These are phyloP conservation scores for Sphaerophoria taeniata DNA, from an alignment of 2,888 invertebrate species.

Conservation along the genomic window DNA sequence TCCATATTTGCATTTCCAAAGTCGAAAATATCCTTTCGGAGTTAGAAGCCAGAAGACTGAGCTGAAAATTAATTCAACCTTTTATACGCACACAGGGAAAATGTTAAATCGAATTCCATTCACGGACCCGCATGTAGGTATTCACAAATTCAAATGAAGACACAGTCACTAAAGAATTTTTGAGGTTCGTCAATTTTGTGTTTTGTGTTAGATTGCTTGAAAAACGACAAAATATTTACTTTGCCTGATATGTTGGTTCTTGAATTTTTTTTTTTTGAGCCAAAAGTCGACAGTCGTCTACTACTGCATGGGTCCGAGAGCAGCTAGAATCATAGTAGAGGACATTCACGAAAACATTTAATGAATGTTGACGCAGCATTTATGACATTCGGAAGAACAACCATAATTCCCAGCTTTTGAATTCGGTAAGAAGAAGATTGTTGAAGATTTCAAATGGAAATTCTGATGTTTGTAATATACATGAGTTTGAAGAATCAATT, in stretches of 20 bases:
- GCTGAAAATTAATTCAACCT: slow-evolving; percentile 18
- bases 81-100: slow-evolving; percentile 36
- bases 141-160: not conserved
- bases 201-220: slow-evolving; percentile 35
- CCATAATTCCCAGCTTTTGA: slow-evolving; percentile 17
- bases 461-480: too few species aligned
- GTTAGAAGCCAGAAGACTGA: slow-evolving; percentile 27
- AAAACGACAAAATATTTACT: slow-evolving; percentile 53
- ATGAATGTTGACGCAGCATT: slow-evolving; percentile 57
- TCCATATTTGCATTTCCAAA: slow-evolving; percentile 57
- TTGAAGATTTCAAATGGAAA: too few species aligned
- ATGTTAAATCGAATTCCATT: slow-evolving; percentile 32
- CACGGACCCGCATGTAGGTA: slow-evolving; percentile 9
- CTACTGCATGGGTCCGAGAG: not conserved
- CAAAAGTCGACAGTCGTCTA: not conserved
- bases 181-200: slow-evolving; percentile 48
- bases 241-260: slow-evolving; percentile 24
- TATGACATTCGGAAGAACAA: slow-evolving; percentile 54
- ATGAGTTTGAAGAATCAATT: too few species aligned
- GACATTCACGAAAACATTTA: slow-evolving; percentile 35
- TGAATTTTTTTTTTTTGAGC: slow-evolving; percentile 28
- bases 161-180: slow-evolving; percentile 34
- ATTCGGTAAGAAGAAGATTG: too few species aligned
- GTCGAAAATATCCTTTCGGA: slow-evolving; percentile 38
- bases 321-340: not conserved